Conservation (phyloP, 1,140 invertebrate species). For the Drosophila repleta region DNA sequence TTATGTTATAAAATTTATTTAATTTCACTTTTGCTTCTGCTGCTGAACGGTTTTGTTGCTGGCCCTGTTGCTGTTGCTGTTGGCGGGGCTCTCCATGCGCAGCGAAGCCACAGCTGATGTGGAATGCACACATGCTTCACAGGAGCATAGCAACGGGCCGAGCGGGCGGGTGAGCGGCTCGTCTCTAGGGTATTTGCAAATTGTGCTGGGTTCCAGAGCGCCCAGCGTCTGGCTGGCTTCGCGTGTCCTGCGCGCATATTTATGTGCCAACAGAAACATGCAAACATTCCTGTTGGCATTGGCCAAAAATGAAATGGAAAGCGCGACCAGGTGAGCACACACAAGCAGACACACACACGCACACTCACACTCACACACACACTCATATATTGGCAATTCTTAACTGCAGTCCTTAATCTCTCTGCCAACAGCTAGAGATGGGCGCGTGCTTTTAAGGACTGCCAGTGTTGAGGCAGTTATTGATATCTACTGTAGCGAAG, state of each 20-base stretch:
- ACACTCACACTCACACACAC: not conserved
- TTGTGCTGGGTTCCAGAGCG: constrained; percentile 46
- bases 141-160: constrained; percentile 53
- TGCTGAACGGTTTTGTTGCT: constrained; percentile 69
- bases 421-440: constrained; percentile 8
- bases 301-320: constrained; percentile 68
- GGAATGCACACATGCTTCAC: constrained; percentile 23
- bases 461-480: too few relatives aligned
- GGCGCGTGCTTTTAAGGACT: constrained; percentile 8
- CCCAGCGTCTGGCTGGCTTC: constrained; percentile 30
- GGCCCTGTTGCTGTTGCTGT: constrained; percentile 58
- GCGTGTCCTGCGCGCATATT: constrained; percentile 69
- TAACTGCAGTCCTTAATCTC: constrained; percentile 22
- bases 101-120: constrained; percentile 5
- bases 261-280: constrained; percentile 66
- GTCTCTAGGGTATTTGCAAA: constrained; percentile 70
- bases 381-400: constrained; percentile 33
- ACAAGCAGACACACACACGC: constrained; percentile 12
- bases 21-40: constrained; percentile 74
- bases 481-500: too few relatives aligned
- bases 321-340: constrained; percentile 53
- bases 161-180: constrained; percentile 33
- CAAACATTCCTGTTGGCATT: constrained; percentile 55
- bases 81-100: too few relatives aligned
- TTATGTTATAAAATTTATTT: constrained; percentile 83